A percentile compares a stretch with the other conserved stretches of the same genome.
phyloP scores from a whole-genome alignment of 35 echinoderm and acorn worm genomes.

The Patiria miniata region DNA sequence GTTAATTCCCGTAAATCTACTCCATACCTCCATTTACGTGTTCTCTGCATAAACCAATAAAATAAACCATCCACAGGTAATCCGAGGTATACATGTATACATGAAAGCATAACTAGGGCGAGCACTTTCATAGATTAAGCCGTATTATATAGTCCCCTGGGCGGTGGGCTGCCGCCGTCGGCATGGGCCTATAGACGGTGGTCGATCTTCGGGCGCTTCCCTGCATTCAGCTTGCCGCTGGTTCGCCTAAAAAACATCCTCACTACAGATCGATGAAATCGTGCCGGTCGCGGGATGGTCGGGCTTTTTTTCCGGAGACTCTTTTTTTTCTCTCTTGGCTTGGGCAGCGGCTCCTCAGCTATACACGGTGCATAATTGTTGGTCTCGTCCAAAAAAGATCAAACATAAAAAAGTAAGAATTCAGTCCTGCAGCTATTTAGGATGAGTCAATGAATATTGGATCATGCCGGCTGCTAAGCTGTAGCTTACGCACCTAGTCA shows the following conservation, averaged over 20 bases:
- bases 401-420: background rate
- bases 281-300: background rate
- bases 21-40: too few species aligned
- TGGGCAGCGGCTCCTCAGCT: background rate
- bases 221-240: conserved; percentile 18
- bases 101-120: background rate
- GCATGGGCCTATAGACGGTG: background rate
- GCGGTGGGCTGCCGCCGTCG: background rate
- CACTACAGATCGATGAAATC: background rate
- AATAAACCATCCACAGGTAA: background rate
- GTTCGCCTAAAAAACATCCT: background rate
- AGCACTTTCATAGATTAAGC: background rate
- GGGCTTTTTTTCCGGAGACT: background rate
- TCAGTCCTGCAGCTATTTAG: background rate
- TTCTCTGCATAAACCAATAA: too few species aligned
- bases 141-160: background rate
- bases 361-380: too few species aligned
- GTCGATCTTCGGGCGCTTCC: conserved; percentile 10
- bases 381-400: too few species aligned
- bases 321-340: background rate
- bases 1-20: too few species aligned
- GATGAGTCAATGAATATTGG: background rate
- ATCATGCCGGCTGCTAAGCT: too few species aligned
- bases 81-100: background rate
- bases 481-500: too few species aligned